Evolutionary conservation across 2,797 vertebrate species (phyloP).

Genomic region (Helostoma temminkii): DNA sequence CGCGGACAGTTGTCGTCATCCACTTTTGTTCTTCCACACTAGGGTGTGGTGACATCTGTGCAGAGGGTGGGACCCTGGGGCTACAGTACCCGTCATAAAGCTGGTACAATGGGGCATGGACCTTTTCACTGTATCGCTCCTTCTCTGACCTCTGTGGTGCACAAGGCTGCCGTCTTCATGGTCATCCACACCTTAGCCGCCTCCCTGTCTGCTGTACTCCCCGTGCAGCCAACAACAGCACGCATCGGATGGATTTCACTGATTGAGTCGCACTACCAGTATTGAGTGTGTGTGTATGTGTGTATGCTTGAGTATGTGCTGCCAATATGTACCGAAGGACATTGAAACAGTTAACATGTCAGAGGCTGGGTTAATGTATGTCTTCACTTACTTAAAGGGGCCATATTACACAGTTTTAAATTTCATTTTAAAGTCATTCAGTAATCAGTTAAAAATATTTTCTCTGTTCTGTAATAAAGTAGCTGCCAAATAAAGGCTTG

Average conservation of each 20-base stretch:
- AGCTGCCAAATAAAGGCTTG: conserved; percentile 72
- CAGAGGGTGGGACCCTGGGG: conserved; percentile 62
- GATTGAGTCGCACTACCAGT: conserved; percentile 82
- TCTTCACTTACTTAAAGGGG: conserved; percentile 63
- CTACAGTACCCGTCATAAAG: conserved; percentile 71
- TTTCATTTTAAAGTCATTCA: conserved; percentile 67
- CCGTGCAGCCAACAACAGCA: conserved; percentile 62
- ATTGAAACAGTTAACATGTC: conserved; percentile 61
- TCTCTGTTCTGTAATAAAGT: conserved; percentile 69
- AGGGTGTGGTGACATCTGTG: conserved; percentile 64
- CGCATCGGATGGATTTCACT: conserved; percentile 70
- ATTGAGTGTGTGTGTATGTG: conserved; percentile 67
- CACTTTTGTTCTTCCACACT: conserved; percentile 74
- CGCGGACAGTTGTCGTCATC: conserved; percentile 70
- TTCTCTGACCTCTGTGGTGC: conserved; percentile 76
- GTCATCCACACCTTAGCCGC: conserved; percentile 59
- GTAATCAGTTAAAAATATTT: conserved; percentile 47
- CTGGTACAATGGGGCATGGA: conserved; percentile 81
- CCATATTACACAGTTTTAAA: conserved; percentile 70
- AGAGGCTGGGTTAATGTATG: conserved; percentile 40
- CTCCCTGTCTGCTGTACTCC: conserved; percentile 57
- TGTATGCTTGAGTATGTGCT: conserved; percentile 53
- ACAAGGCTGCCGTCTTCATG: conserved; percentile 70
- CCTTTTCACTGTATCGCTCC: conserved; percentile 87
- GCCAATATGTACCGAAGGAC: conserved; percentile 82